phyloP scores from a whole-genome alignment of 2,797 vertebrate species.

The Pitangus sulphuratus region DNA sequence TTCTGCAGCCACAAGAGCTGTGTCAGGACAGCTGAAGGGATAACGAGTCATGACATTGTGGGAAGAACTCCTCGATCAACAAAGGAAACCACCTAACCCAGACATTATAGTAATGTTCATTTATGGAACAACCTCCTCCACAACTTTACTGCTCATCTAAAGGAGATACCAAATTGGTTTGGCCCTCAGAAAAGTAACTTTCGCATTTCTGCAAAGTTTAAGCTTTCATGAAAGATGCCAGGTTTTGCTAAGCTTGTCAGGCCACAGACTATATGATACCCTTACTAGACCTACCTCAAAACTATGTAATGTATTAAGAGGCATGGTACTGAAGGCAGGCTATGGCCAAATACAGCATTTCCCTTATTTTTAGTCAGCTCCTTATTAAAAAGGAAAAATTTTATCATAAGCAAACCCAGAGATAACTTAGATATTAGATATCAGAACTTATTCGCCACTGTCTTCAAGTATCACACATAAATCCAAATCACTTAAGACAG shows the following conservation, averaged over 20 bases:
- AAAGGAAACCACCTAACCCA: neutral
- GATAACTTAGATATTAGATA: neutral
- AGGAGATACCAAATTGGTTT: neutral
- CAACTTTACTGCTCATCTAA: neutral
- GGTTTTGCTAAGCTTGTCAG: neutral
- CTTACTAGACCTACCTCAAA: neutral
- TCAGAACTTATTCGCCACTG: neutral
- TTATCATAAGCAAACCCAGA: neutral
- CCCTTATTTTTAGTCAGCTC: neutral
- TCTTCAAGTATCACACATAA: neutral
- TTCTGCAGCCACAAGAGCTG: neutral
- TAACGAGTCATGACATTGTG: neutral
- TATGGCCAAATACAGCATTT: rapidly evolving
- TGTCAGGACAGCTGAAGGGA: neutral
- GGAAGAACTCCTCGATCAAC: neutral
- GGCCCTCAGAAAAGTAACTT: neutral
- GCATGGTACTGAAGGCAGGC: rapidly evolving
- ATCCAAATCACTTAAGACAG: neutral
- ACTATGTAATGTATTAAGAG: neutral
- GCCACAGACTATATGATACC: neutral
- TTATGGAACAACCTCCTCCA: neutral
- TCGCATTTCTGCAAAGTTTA: neutral
- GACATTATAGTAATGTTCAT: neutral
- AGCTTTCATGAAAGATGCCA: neutral
- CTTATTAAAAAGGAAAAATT: neutral